Conservation (phyloP, 2,113 vertebrate genomes). For the Carollia perspicillata region DNA sequence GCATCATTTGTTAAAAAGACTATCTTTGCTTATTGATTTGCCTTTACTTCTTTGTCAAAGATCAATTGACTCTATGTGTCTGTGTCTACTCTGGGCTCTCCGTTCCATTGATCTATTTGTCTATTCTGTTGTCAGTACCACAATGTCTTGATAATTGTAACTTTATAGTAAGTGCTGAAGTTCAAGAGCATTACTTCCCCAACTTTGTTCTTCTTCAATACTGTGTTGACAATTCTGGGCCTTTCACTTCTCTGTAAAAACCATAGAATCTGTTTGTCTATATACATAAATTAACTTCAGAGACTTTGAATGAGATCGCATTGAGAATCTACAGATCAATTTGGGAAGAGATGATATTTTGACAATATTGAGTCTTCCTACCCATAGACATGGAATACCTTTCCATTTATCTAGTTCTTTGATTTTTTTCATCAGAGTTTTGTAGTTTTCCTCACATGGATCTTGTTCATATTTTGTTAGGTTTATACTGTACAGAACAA, state of each 20-base stretch:
- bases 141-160: background rate
- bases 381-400: too few species aligned
- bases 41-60: background rate
- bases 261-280: background rate
- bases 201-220: background rate
- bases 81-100: background rate
- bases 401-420: too few species aligned
- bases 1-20: background rate
- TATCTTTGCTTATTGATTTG: background rate
- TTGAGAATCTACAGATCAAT: background rate
- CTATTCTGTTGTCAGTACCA: background rate
- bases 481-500: too few species aligned
- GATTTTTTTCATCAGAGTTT: too few species aligned
- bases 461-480: too few species aligned
- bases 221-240: too few species aligned
- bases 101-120: background rate
- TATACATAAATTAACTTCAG: background rate
- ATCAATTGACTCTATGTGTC: background rate
- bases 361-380: too few species aligned
- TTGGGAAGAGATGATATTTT: too few species aligned
- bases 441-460: too few species aligned
- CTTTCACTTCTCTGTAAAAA: background rate
- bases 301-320: background rate
- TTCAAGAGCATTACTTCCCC: background rate
- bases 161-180: background rate